A percentile compares a stretch with the other conserved stretches of the same genome.
Evolutionary conservation across 2,888 invertebrate genomes (phyloP).

Genomic region (Hemaris fuciformis): DNA sequence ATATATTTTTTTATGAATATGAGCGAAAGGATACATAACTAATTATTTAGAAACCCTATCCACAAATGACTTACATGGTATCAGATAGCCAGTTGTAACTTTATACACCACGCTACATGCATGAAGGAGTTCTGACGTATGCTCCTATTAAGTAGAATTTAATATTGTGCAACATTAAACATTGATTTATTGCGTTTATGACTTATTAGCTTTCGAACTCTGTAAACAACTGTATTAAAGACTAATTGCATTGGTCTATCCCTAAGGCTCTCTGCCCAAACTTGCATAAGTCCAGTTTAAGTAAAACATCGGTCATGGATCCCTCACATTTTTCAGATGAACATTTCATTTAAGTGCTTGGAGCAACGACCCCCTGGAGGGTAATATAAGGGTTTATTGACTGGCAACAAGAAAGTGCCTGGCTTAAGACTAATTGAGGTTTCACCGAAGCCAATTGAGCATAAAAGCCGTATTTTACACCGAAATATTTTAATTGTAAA

Average conservation of each 20-base stretch:
- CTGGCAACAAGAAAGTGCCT: constrained; percentile 9
- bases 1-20: background rate
- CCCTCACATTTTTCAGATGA: background rate
- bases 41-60: background rate
- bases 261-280: background rate
- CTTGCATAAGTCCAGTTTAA: constrained; percentile 3
- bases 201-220: background rate
- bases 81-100: background rate
- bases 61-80: background rate
- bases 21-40: background rate
- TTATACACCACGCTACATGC: background rate
- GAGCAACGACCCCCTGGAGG: background rate
- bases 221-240: background rate
- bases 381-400: background rate
- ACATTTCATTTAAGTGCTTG: constrained; percentile 3
- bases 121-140: background rate
- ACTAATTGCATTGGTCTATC: background rate
- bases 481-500: too few species aligned
- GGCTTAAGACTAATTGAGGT: background rate
- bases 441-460: background rate
- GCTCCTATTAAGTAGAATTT: background rate
- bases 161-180: background rate
- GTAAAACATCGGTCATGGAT: background rate
- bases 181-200: background rate
- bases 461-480: too few species aligned